Evolutionary conservation across 2,113 vertebrate species (phyloP).

Genomic region (Callocephalon fimbriatum): DNA sequence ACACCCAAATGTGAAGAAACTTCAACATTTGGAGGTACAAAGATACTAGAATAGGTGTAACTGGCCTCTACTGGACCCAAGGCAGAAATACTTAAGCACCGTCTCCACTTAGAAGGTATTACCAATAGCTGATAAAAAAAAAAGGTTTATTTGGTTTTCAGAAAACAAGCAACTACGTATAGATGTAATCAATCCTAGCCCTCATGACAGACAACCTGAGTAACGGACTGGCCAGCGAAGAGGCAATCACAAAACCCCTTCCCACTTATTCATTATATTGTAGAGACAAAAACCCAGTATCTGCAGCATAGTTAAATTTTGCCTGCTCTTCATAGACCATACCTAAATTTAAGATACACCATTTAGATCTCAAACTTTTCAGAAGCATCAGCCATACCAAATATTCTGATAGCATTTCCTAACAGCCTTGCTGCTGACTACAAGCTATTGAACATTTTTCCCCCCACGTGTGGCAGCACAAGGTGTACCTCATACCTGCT

Average conservation of each 20-base stretch:
- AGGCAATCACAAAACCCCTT: neutral
- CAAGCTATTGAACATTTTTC: neutral
- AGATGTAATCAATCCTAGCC: neutral
- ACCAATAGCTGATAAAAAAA: neutral
- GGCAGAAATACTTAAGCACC: neutral
- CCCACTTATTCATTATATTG: rapidly evolving
- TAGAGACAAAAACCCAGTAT: neutral
- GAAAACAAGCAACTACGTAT: neutral
- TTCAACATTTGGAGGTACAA: neutral
- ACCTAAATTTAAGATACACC: neutral
- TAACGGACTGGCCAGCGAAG: neutral
- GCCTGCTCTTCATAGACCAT: neutral
- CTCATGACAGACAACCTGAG: neutral
- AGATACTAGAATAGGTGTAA: neutral
- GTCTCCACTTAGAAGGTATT: neutral
- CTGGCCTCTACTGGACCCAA: neutral
- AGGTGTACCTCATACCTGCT: too few species aligned
- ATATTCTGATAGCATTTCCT: neutral
- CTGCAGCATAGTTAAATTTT: neutral
- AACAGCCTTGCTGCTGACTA: neutral
- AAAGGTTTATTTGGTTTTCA: neutral
- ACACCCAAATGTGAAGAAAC: neutral
- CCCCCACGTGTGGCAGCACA: too few species aligned
- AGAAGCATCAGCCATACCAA: neutral
- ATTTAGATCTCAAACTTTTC: neutral